Percentiles rank a stretch among this genome's conserved stretches.
Evolutionary conservation across 1,140 invertebrate genomes (phyloP).

Genomic region (Acromyrmex charruanus): DNA sequence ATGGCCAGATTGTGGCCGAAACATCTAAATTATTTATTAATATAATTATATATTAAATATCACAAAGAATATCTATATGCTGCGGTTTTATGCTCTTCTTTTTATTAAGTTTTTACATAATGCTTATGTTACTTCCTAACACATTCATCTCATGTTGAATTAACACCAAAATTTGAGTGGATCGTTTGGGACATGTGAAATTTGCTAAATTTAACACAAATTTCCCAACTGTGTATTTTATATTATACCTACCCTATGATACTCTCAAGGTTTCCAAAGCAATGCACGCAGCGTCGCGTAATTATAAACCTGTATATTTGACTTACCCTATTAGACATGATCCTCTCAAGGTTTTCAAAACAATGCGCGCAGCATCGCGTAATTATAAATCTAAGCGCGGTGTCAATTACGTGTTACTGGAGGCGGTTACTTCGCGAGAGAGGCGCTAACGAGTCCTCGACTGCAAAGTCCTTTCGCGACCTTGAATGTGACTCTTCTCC

Average conservation of each 20-base stretch:
- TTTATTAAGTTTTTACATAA: too few species aligned
- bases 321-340: neutral
- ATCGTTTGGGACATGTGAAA: too few species aligned
- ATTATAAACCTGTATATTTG: slow-evolving; percentile 36
- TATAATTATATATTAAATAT: too few species aligned
- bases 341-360: neutral
- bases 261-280: neutral
- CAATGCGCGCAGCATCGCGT: neutral
- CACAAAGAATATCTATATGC: too few species aligned
- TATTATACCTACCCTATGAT: neutral
- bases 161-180: too few species aligned
- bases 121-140: too few species aligned
- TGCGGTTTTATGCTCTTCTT: too few species aligned
- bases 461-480: slow-evolving; percentile 24
- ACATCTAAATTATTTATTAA: too few species aligned
- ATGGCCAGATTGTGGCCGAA: too few species aligned
- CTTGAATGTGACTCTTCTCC: slow-evolving; percentile 34
- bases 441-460: slow-evolving; percentile 14
- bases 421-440: neutral
- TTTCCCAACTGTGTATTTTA: too few species aligned
- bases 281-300: neutral
- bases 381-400: slow-evolving; percentile 52
- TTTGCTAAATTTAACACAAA: too few species aligned
- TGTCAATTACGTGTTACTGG: slow-evolving; percentile 47
- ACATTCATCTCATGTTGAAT: too few species aligned